A percentile compares a stretch with the other conserved stretches of the same genome.
Conservation (phyloP, 2,888 invertebrate species). For the Drosophila leonis region DNA sequence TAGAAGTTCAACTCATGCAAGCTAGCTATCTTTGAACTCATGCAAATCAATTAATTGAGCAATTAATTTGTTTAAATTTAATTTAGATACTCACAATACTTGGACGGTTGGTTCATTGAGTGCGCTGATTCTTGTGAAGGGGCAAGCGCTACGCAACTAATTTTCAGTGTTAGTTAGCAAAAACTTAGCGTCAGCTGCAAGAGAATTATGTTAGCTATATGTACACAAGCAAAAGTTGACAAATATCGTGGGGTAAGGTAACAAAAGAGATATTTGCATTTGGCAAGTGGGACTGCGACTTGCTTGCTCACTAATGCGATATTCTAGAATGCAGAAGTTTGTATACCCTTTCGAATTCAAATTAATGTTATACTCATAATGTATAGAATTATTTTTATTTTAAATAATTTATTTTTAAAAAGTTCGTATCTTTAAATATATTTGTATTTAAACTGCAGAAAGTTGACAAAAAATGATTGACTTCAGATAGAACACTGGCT, state of each 20-base stretch:
- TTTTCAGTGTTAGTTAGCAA: constrained; percentile 31
- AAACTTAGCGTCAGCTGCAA: constrained; percentile 56
- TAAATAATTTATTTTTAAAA: no score
- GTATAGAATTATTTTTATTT: background rate
- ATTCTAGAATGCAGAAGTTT: background rate
- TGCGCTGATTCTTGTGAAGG: constrained; percentile 9
- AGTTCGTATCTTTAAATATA: background rate
- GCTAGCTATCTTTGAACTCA: constrained; percentile 4
- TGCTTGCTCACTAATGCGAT: no score
- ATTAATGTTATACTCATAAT: background rate
- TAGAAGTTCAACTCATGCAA: constrained; percentile 29
- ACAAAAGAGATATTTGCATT: background rate
- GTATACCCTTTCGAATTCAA: background rate
- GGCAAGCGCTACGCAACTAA: constrained; percentile 24
- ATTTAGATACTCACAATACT: constrained; percentile 45
- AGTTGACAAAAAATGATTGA: background rate
- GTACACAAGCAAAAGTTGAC: background rate
- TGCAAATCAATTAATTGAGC: constrained; percentile 1
- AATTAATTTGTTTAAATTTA: background rate
- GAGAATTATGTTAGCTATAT: constrained; percentile 55
- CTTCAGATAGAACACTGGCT: background rate
- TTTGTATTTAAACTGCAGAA: background rate
- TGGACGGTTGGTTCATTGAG: constrained; percentile 19
- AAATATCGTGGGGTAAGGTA: constrained; percentile 1
- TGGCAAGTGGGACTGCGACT: background rate